phyloP scores from a whole-genome alignment of 2,113 vertebrate genomes.

The Aix galericulata region DNA sequence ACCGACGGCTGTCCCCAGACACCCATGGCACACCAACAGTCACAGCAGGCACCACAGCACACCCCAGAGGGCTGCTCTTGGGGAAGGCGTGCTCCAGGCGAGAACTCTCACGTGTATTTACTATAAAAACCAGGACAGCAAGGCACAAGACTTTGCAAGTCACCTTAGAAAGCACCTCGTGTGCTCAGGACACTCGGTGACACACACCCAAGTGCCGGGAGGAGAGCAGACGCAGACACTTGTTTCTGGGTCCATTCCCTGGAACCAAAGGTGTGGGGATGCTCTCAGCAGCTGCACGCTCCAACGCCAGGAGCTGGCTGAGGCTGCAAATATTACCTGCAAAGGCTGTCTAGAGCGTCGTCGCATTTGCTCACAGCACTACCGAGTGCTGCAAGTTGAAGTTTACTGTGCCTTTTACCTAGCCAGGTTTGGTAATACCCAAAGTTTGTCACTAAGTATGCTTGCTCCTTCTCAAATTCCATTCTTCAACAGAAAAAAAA shows the following conservation, averaged over 20 bases:
- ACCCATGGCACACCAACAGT: fast-evolving
- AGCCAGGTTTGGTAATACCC: background rate
- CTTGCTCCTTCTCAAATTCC: background rate
- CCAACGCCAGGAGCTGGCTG: background rate
- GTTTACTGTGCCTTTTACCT: background rate
- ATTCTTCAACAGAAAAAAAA: background rate
- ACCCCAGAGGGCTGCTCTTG: background rate
- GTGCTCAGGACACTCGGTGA: background rate
- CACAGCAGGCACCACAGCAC: fast-evolving
- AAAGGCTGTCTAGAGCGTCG: background rate
- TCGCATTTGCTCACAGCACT: background rate
- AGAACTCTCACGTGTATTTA: background rate
- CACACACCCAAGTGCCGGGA: fast-evolving
- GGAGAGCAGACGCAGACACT: background rate
- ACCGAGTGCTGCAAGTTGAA: background rate
- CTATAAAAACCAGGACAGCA: constrained; percentile 24
- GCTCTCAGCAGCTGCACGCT: background rate
- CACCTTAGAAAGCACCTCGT: background rate
- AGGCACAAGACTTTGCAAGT: background rate
- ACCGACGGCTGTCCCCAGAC: background rate
- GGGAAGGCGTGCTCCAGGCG: background rate
- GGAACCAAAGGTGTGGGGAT: background rate
- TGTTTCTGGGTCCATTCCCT: background rate
- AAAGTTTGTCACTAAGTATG: background rate
- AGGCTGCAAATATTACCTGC: background rate